These are phyloP conservation scores for Blastobasis adustella DNA, from an alignment of 2,888 invertebrate genomes.

Conservation along the genomic window DNA sequence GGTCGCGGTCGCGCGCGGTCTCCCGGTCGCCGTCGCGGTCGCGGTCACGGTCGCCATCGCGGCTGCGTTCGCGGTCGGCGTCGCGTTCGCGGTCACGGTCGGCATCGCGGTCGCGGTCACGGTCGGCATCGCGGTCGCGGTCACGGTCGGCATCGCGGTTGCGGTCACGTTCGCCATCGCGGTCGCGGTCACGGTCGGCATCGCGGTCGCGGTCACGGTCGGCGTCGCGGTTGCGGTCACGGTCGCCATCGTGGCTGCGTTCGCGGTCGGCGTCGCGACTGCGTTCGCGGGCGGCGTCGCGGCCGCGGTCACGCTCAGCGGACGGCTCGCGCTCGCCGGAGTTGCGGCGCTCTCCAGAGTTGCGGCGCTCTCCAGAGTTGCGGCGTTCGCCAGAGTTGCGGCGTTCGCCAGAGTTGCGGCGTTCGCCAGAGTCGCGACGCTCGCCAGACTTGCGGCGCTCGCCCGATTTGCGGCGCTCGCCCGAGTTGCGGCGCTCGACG, in stretches of 20 bases:
- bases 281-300: conserved; percentile 11
- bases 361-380: conserved; percentile 6
- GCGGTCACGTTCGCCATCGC: conserved; percentile 10
- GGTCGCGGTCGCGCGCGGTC: conserved; percentile 10
- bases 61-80: conserved; percentile 50
- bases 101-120: conserved; percentile 35
- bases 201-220: conserved; percentile 10
- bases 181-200: conserved; percentile 16
- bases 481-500: conserved; percentile 11
- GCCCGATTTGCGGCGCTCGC: conserved; percentile 2
- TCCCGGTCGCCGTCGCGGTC: conserved; percentile 19
- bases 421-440: conserved; percentile 5
- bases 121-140: conserved; percentile 20
- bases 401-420: conserved; percentile 2
- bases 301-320: background rate
- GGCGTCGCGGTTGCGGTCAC: conserved; percentile 6
- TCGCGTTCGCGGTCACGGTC: conserved; percentile 46
- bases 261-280: conserved; percentile 19
- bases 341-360: background rate
- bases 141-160: conserved; percentile 29
- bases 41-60: conserved; percentile 57
- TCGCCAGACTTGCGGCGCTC: conserved; percentile 1
- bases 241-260: conserved; percentile 18
- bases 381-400: conserved; percentile 2
- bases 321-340: conserved; percentile 6